A percentile compares a stretch with the other conserved stretches of the same genome.
Conservation (phyloP, 1,140 invertebrate genomes). For the Plectrocnemia conspersa region DNA sequence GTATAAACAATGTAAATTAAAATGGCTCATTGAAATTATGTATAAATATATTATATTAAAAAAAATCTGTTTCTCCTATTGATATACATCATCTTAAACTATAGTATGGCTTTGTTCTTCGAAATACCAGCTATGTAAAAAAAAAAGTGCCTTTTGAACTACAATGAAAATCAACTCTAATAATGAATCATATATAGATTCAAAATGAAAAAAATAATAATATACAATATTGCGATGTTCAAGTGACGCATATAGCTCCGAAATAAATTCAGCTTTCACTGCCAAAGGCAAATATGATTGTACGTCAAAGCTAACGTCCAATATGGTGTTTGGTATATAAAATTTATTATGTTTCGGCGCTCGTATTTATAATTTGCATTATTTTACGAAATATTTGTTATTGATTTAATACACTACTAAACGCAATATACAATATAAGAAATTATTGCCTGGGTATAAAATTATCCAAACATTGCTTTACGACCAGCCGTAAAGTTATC, state of each 20-base stretch:
- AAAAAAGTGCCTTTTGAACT: too few relatives aligned
- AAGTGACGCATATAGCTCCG: background rate
- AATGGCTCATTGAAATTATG: too few relatives aligned
- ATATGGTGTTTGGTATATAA: background rate
- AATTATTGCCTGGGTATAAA: slow-evolving; percentile 8
- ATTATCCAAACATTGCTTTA: slow-evolving; percentile 9
- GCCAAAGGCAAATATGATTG: background rate
- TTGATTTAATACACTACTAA: too few relatives aligned
- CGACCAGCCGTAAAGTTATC: slow-evolving; percentile 5
- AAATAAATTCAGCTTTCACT: background rate
- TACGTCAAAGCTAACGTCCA: background rate
- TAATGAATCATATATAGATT: background rate
- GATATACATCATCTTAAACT: too few relatives aligned
- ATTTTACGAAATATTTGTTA: slow-evolving; percentile 6
- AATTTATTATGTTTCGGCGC: background rate
- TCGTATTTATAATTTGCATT: slow-evolving; percentile 1
- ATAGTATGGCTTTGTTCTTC: too few relatives aligned
- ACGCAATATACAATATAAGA: slow-evolving; percentile 2
- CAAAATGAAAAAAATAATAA: background rate
- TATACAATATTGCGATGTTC: background rate
- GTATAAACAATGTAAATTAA: too few relatives aligned
- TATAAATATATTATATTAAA: too few relatives aligned
- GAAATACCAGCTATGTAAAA: too few relatives aligned
- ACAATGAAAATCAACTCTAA: too few relatives aligned
- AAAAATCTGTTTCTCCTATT: too few relatives aligned